Conservation (phyloP, 2,888 invertebrate genomes). For the Nudaria mundana region DNA sequence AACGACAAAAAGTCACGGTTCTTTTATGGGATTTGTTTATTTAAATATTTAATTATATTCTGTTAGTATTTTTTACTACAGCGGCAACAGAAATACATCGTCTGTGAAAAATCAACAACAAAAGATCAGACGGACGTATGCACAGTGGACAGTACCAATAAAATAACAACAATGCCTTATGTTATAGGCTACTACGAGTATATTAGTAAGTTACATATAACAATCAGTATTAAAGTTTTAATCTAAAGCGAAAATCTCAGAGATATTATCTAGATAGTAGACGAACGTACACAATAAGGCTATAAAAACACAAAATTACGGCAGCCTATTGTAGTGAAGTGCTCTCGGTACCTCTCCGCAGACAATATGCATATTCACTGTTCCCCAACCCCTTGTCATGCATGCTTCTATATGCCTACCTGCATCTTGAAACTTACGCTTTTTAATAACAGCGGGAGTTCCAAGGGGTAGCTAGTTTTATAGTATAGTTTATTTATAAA, state of each 20-base stretch:
- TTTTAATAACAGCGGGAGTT: constrained; percentile 24
- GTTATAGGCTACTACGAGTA: too few relatives aligned
- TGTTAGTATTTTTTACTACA: too few relatives aligned
- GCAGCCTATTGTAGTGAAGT: constrained; percentile 61
- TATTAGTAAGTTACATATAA: too few relatives aligned
- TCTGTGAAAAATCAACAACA: too few relatives aligned
- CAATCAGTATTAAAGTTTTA: constrained; percentile 2
- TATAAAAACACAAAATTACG: constrained; percentile 55
- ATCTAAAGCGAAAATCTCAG: constrained; percentile 29
- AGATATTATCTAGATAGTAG: constrained; percentile 26
- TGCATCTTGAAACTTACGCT: constrained; percentile 21
- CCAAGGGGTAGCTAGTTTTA: not conserved
- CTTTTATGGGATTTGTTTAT: too few relatives aligned
- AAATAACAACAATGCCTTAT: too few relatives aligned
- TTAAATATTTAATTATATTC: too few relatives aligned
- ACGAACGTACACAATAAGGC: constrained; percentile 38
- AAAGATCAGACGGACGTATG: too few relatives aligned
- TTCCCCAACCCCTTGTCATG: constrained; percentile 22
- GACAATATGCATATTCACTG: constrained; percentile 69
- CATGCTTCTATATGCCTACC: constrained; percentile 18
- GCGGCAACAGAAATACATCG: too few relatives aligned
- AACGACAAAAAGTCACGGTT: too few relatives aligned
- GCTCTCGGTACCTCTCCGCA: constrained; percentile 44
- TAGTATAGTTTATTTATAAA: too few relatives aligned
- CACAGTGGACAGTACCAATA: too few relatives aligned